phyloP scores from a whole-genome alignment of 2,797 vertebrate species.

The Fratercula arctica region DNA sequence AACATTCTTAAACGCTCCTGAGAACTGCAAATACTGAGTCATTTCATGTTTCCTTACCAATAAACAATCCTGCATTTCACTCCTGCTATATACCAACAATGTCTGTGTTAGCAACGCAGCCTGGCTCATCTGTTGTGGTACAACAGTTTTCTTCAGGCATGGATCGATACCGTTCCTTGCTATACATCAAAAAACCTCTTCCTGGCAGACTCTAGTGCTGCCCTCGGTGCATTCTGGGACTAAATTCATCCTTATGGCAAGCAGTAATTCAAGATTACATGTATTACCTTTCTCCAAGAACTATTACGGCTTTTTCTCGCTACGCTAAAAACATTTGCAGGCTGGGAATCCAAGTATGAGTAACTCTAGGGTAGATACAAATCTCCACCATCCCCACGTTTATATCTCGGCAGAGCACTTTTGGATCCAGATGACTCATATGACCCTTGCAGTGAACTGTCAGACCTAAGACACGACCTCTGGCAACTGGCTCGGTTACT shows the following conservation, averaged over 20 bases:
- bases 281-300: conserved; percentile 13
- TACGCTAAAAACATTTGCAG: neutral
- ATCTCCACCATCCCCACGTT: neutral
- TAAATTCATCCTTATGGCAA: conserved; percentile 14
- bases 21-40: neutral
- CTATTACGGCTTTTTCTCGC: neutral
- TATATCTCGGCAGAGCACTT: neutral
- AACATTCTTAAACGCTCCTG: neutral
- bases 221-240: conserved; percentile 39
- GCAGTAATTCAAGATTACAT: conserved; percentile 54
- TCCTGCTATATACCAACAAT: neutral
- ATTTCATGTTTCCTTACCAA: neutral
- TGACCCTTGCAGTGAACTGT: neutral
- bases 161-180: conserved; percentile 49
- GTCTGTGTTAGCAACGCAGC: neutral
- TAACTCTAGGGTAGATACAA: neutral
- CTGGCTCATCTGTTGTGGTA: neutral
- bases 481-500: neutral
- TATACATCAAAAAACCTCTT: conserved; percentile 36
- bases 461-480: neutral
- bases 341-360: neutral
- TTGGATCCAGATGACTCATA: neutral
- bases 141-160: conserved; percentile 3
- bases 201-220: neutral
- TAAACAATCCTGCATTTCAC: neutral